These are phyloP conservation scores for Heliornis fulica DNA, from an alignment of 2,113 vertebrate species.

Conservation along the genomic window DNA sequence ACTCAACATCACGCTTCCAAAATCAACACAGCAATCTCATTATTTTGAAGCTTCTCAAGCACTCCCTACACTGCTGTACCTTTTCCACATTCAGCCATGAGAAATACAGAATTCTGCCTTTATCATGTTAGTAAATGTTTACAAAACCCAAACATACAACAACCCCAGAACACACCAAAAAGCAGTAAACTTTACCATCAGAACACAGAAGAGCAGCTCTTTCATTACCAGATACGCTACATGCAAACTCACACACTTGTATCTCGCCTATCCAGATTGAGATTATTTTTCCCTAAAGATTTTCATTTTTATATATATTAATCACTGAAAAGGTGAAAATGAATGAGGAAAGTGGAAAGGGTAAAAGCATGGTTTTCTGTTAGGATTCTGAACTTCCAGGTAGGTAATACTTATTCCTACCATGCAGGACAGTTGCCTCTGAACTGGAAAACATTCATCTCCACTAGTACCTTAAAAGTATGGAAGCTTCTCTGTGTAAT, in stretches of 20 bases:
- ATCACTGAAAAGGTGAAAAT: background rate
- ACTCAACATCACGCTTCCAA: background rate
- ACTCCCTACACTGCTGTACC: background rate
- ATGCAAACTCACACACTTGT: background rate
- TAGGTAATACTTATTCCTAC: background rate
- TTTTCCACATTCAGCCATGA: background rate
- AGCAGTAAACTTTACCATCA: background rate
- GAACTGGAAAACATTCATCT: background rate
- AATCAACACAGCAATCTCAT: background rate
- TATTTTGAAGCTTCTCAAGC: background rate
- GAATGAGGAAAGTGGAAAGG: background rate
- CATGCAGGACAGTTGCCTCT: background rate
- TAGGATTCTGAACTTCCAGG: background rate
- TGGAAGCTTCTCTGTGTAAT: background rate
- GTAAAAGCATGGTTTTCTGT: background rate
- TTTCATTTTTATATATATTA: background rate
- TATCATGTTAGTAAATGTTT: background rate
- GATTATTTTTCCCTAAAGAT: background rate
- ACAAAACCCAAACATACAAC: background rate
- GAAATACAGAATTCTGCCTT: background rate
- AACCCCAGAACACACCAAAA: background rate
- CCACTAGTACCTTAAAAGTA: background rate
- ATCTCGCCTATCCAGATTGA: background rate
- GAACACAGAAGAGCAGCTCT: background rate
- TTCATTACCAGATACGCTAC: background rate